Base-by-base conservation (phyloP, 2,113 vertebrate genomes). In the Phyllopteryx taeniolatus region DNA sequence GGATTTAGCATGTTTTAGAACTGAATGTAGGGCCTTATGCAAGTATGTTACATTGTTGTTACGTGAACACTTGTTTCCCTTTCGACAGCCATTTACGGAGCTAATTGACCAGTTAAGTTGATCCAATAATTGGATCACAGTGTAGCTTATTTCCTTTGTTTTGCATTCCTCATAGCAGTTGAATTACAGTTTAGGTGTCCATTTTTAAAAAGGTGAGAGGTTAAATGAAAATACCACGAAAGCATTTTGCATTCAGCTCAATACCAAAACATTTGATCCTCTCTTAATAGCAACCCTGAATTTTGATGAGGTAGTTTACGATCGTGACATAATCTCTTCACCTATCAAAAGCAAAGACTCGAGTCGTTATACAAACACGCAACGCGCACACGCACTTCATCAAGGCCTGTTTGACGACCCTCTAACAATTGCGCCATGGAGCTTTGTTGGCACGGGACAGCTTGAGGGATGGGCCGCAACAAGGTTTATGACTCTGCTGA, bases 401-500 rank as follows among this genome's bases (percentile, higher is more conserved):
- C 73, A 56, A 90, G 92, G 94, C 89, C 83, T 76, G 87, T 89
- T 84, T 86, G 88, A 89, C 83, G 82, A 73, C 82, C 87, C 76
- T 70, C 85, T 91, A 93, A 95, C 95, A 92, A 89, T 39, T 90
- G 86, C 89, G 82, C 86, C 86, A 92, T 93, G 92, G 94, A 94
- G 93, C 86, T 90, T 89, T 83, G 85, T 93, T 97, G 96, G 96
- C 96, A 95, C 80, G 79, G 88, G 89, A 81, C 83, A 73, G 85
- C 91, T 71, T 91, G 89, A 91, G 94, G 95, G 95, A 95, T 93
- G 95, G 94, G 93, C 94, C 80, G 89, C 93, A 92, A 93, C 92
- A 90, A 95, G 94, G 93, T 97, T 98, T 96, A 98, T 96, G 94
- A 95, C 95, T 95, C 91, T 94, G 94, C 95, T 99, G 96, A 99